Base-by-base conservation (phyloP, 64 coral and sea anemone genomes). In the Cladopsammia gracilis region DNA sequence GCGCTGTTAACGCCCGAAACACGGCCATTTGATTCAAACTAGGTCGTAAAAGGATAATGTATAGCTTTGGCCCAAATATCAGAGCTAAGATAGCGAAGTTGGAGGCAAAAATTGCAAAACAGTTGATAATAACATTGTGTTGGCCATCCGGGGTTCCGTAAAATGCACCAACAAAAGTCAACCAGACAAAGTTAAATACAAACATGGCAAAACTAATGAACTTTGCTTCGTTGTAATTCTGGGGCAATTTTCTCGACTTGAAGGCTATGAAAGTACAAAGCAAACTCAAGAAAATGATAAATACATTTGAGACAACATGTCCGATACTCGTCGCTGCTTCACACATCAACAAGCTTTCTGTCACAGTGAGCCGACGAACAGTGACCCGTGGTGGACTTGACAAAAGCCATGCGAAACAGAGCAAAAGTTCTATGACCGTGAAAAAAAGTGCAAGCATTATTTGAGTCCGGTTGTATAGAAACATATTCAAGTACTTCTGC, bases 191-290 rank as follows among this genome's bases (percentile, higher is more conserved):
- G 69, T 95, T 89, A 68, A 98, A 98, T 7, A 94, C 92, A 12
- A 98, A 98, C 96, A 98, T 95, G 34, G 89, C 90, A 15, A 93
- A 92, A 19, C 85, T 91, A 60, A 98, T 93, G 54, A 93, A 95
- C 81, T 71, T 89, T 19, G 93, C 93, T 10, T 92, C 90, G 86
- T 98, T 98, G 73, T 95, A 98, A 48, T 95, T 98, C 80, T 98
- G 79, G 14, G 96, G 96, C 12, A 95, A 44, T 47, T 93, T 89
- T n/a, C 90, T 85, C 7, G 93, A 95, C 80, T 76, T 59, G 60
- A 82, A 95, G 14, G 96, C 96, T 64, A 98, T 77, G 51, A n/a
- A 64, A 10, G 96, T 98, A 59, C 96, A 95, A 58, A 89, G 46
- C n/a, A 98, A 67, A 74, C 93, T 98, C 14, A 98, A 75, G 10